phyloP scores from a whole-genome alignment of 1,140 invertebrate species.

The Megathymus violae region DNA sequence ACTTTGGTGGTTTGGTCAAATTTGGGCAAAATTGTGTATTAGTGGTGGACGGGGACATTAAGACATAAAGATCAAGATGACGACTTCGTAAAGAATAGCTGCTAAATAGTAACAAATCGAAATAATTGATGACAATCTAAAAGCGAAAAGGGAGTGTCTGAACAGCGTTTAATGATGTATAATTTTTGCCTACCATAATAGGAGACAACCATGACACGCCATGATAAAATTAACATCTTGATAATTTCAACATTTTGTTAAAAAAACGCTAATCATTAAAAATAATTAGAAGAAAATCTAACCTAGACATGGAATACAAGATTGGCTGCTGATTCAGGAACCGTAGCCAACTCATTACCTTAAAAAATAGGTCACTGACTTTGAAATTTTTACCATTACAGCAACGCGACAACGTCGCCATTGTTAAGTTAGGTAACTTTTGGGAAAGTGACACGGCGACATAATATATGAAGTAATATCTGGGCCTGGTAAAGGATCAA shows the following conservation, averaged over 20 bases:
- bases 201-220: no score
- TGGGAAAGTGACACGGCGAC: not conserved
- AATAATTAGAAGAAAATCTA: constrained; percentile 8
- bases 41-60: no score
- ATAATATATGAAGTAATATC: not conserved
- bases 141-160: no score
- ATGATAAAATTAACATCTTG: no score
- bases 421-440: not conserved
- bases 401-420: not conserved
- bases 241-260: not conserved
- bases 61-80: no score
- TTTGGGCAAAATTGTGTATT: no score
- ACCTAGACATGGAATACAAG: constrained; percentile 21
- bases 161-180: no score
- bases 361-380: constrained; percentile 17
- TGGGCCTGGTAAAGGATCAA: no score
- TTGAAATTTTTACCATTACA: constrained; percentile 5
- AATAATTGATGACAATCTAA: no score
- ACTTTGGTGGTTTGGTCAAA: not conserved
- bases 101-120: no score
- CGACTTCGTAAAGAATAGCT: no score
- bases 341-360: constrained; percentile 1
- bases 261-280: not conserved
- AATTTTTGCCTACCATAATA: no score
- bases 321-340: constrained; percentile 13